A percentile compares a stretch with the other conserved stretches of the same genome.
These are phyloP conservation scores for Autographa pulchrina DNA, from an alignment of 2,888 invertebrate species.

Conservation along the genomic window DNA sequence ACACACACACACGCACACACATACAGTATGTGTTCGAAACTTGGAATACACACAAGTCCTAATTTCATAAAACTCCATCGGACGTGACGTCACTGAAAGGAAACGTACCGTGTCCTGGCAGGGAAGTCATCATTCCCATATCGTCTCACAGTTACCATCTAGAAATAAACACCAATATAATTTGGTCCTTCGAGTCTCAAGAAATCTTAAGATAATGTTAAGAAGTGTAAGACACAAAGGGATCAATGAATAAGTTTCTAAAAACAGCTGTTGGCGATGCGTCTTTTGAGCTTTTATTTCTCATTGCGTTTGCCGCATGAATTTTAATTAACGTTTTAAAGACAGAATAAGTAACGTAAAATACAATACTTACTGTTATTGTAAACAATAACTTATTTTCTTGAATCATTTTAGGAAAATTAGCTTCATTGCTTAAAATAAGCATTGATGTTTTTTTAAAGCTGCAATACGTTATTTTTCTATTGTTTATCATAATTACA, in stretches of 20 bases:
- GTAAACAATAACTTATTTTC: too few relatives aligned
- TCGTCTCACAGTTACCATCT: slow-evolving; percentile 72
- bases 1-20: background rate
- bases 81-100: slow-evolving; percentile 83
- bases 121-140: slow-evolving; percentile 86
- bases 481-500: too few relatives aligned
- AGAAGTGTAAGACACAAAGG: slow-evolving; percentile 44
- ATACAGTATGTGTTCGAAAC: background rate
- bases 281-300: slow-evolving; percentile 73
- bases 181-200: slow-evolving; percentile 49
- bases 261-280: slow-evolving; percentile 85
- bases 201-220: slow-evolving; percentile 23
- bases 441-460: too few relatives aligned
- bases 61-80: slow-evolving; percentile 63
- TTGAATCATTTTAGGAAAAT: too few relatives aligned
- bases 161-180: slow-evolving; percentile 77
- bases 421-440: too few relatives aligned
- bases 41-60: slow-evolving; percentile 12
- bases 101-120: slow-evolving; percentile 80
- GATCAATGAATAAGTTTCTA: slow-evolving; percentile 76
- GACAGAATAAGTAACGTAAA: slow-evolving; percentile 6
- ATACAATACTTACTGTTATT: too few relatives aligned
- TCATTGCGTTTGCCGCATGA: slow-evolving; percentile 62
- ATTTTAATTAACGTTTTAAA: slow-evolving; percentile 56
- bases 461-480: too few relatives aligned